Conservation (phyloP, 2,888 invertebrate species). For the Platerodrilus igneus region DNA sequence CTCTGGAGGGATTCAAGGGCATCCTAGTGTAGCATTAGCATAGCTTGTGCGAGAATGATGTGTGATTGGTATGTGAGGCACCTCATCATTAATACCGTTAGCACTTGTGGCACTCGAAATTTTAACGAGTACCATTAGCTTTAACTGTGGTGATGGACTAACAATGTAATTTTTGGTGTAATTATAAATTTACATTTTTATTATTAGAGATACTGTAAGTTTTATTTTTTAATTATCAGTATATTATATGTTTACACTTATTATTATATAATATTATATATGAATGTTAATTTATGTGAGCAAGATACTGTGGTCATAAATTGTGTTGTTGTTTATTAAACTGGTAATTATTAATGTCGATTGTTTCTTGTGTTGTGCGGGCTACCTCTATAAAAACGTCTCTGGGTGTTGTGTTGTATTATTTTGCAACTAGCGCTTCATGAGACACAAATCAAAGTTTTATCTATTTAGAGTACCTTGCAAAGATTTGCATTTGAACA, state of each 20-base stretch:
- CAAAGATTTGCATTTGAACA: neutral
- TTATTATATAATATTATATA: slow-evolving; percentile 34
- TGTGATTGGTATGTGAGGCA: slow-evolving; percentile 20
- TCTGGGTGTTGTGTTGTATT: neutral
- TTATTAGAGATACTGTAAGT: slow-evolving; percentile 29
- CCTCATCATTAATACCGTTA: slow-evolving; percentile 28
- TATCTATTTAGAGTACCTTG: neutral
- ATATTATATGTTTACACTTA: slow-evolving; percentile 37
- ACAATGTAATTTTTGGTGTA: slow-evolving; percentile 45
- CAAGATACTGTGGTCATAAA: slow-evolving; percentile 45
- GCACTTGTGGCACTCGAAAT: slow-evolving; percentile 20
- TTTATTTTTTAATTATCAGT: slow-evolving; percentile 40
- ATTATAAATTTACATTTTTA: slow-evolving; percentile 36
- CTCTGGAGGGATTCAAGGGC: slow-evolving; percentile 52
- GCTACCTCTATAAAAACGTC: slow-evolving; percentile 37
- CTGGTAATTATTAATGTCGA: slow-evolving; percentile 36
- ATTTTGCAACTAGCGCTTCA: neutral
- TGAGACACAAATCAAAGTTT: neutral
- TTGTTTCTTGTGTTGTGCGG: slow-evolving; percentile 39
- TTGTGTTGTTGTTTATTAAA: slow-evolving; percentile 40
- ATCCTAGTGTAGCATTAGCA: slow-evolving; percentile 43
- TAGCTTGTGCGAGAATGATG: slow-evolving; percentile 29
- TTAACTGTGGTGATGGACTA: slow-evolving; percentile 49
- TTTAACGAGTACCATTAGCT: slow-evolving; percentile 35
- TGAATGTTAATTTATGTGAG: slow-evolving; percentile 38